Conservation (phyloP, 2,888 invertebrate species). For the Pseudococcus viburni region DNA sequence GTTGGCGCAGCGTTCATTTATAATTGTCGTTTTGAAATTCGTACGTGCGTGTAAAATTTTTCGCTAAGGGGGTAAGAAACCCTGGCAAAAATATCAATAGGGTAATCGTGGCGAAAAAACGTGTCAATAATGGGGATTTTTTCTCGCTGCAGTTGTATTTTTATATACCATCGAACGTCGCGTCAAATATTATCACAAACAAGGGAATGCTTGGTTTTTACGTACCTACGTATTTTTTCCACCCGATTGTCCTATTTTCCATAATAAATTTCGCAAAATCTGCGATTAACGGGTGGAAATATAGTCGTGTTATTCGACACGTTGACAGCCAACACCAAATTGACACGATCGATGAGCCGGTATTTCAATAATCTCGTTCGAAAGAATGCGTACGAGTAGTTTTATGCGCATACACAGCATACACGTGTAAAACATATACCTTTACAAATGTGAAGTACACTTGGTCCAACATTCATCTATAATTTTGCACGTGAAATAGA, state of each 20-base stretch:
- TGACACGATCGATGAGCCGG: background rate
- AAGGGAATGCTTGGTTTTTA: background rate
- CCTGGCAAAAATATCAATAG: background rate
- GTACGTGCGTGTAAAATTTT: conserved; percentile 14
- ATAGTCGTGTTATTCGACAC: background rate
- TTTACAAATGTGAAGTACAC: too few relatives aligned
- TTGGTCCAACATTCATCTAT: too few relatives aligned
- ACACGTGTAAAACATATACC: background rate
- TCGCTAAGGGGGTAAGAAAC: background rate
- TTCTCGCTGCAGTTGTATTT: background rate
- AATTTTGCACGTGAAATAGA: too few relatives aligned
- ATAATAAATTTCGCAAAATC: conserved; percentile 15
- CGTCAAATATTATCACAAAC: conserved; percentile 22
- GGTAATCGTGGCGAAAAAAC: conserved; percentile 23
- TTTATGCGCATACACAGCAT: background rate
- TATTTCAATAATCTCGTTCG: background rate
- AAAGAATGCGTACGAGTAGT: background rate
- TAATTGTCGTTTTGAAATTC: conserved; percentile 35
- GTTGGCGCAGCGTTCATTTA: background rate
- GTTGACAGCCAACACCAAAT: conserved; percentile 12
- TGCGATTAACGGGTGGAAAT: background rate
- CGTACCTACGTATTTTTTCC: background rate
- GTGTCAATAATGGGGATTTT: background rate
- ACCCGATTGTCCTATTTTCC: background rate
- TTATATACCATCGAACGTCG: background rate